Base-by-base conservation (phyloP, 2,113 vertebrate species). In the Tautogolabrus adspersus region DNA sequence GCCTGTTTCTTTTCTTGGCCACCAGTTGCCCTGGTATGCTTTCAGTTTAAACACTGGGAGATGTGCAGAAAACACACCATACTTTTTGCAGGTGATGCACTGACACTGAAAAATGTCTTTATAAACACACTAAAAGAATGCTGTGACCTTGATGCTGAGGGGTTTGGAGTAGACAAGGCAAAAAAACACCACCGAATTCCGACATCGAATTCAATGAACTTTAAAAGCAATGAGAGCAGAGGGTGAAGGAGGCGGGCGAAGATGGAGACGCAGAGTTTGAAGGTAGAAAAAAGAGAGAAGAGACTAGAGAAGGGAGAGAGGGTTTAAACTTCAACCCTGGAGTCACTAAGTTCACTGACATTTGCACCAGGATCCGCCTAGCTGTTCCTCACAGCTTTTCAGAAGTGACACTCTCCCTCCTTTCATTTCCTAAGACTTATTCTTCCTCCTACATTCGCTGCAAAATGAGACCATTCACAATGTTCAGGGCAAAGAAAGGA, bases 261-360 rank as follows among this genome's bases (percentile, higher is more conserved):
- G 75, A 71, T 66, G 61, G 57, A 65, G 82, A 81, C 56, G 75
- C 56, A 71, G 76, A 72, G 59, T 82, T 56, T 76, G 56, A 71
- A 72, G 49, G 59, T 58, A 86, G 77, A 63, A 65, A 40, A 56
- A 40, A 56, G 9, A 83, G 46, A 74, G 26, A 69, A 64, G 30
- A 68, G 69, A 67, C 66, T 54, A 44, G 66, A 74, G 75, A 71
- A 72, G 74, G 56, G 52, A 81, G 52, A 86, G 67, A 87, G 74
- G 81, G 73, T 78, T 87, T 84, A 87, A 90, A 91, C 85, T 88
- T 91, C 85, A 89, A 89, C 89, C 77, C 58, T 30, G 10, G 84
- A 92, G 84, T 91, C 89, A 89, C 77, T 23, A 85, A 75, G 91
- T 93, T 92, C 93, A 91, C 84, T 93, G 91, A 93, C 91, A 93